Conservation (phyloP, 2,888 invertebrate species). For the Nesidiocoris tenuis region DNA sequence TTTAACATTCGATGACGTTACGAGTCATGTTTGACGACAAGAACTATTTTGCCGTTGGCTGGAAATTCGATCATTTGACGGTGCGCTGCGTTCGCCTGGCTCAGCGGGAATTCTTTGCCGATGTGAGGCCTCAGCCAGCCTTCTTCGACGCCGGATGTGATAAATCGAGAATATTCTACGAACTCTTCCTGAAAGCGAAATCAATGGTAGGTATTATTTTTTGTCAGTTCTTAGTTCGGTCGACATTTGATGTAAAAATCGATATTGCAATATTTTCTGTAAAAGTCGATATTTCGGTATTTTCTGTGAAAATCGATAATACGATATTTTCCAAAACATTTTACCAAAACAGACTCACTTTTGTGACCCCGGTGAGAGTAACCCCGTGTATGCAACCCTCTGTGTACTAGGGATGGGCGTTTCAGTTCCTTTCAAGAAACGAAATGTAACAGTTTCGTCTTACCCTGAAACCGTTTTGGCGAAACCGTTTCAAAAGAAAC, state of each 20-base stretch:
- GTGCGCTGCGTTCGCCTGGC: conserved; percentile 55
- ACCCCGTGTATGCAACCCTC: conserved; percentile 55
- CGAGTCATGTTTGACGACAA: not conserved
- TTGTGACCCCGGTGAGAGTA: conserved; percentile 50
- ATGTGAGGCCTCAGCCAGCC: conserved; percentile 57
- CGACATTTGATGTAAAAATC: too few relatives aligned
- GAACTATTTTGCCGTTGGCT: conserved; percentile 34
- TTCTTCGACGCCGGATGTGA: conserved; percentile 54
- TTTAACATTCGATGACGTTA: not conserved
- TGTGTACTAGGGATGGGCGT: too few relatives aligned
- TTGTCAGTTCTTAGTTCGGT: too few relatives aligned
- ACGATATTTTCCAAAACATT: conserved; percentile 8
- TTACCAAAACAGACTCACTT: conserved; percentile 45
- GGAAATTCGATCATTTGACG: conserved; percentile 4
- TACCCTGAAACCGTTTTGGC: too few relatives aligned
- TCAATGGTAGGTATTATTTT: not conserved
- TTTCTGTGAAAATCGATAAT: not conserved
- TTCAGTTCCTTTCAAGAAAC: too few relatives aligned
- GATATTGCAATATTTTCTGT: too few relatives aligned
- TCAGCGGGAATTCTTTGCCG: conserved; percentile 55
- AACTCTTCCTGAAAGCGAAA: conserved; percentile 54
- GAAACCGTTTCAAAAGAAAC: too few relatives aligned
- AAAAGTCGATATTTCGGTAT: too few relatives aligned
- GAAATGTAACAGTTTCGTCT: too few relatives aligned
- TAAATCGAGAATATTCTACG: conserved; percentile 53